These are phyloP conservation scores for Apteryx mantelli DNA, from an alignment of 2,113 vertebrate genomes.

Conservation along the genomic window DNA sequence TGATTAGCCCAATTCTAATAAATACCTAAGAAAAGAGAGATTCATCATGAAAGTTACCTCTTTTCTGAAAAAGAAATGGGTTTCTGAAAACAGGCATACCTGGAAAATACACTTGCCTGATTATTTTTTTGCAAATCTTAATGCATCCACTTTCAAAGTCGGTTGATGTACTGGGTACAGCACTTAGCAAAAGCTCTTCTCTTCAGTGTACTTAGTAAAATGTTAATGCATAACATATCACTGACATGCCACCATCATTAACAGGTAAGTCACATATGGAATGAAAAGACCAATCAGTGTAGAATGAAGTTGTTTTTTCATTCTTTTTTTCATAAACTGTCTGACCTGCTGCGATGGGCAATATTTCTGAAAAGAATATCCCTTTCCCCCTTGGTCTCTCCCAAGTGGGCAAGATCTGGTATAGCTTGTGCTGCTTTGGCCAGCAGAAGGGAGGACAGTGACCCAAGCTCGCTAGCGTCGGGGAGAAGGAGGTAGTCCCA, in stretches of 20 bases:
- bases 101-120: not conserved
- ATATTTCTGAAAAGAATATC: not conserved
- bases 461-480: not conserved
- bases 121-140: not conserved
- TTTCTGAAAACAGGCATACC: not conserved
- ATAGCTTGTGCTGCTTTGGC: not conserved
- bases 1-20: not conserved
- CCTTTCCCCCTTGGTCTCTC: not conserved
- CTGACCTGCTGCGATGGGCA: too few relatives aligned
- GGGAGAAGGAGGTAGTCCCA: not conserved
- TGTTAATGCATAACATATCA: rapidly evolving
- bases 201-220: not conserved
- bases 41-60: not conserved
- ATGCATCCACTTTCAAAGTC: rapidly evolving
- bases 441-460: rapidly evolving
- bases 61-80: not conserved
- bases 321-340: not conserved
- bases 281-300: not conserved
- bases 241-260: too few relatives aligned
- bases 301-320: not conserved
- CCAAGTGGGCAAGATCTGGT: too few relatives aligned
- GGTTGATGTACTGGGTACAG: not conserved
- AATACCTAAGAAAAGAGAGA: not conserved
- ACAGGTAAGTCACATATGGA: rapidly evolving
- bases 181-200: not conserved